Base-by-base conservation (phyloP, 2,797 vertebrate genomes). In the Lagodon rhomboides region DNA sequence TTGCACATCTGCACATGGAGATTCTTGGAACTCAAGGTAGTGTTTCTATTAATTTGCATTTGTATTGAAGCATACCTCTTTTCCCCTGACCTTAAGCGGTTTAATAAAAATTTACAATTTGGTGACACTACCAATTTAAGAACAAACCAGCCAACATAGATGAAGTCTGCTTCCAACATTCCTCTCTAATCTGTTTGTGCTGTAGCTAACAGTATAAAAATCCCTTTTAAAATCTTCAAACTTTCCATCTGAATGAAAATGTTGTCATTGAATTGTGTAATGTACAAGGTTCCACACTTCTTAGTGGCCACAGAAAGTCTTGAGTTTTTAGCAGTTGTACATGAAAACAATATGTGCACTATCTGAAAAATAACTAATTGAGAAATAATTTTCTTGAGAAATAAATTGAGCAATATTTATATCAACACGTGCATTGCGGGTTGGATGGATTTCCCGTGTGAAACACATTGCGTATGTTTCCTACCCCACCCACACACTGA, bases 1-100 rank as follows among this genome's bases (percentile, higher is more conserved):
- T 99, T 83, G 98, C 98, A 30, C 98, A 99, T 78, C 95, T 99
- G 68, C 98, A 99, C 87, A 99, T 99, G 98, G 98, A 99, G 93
- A 99, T 99, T 4, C 95, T 99, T 77, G 98, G 98, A 58, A 99
- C 98, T 41, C 98, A 99, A 93, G 98, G 98, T 98, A 77, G 12
- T 30, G 46, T 43, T 47, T n/a, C 25, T 38, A 22, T 25, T 22
- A 43, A 23, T n/a, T 13, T 34, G 3, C 22, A 18, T 18, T 38
- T 73, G 15, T 49, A 15, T 61, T 30, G 44, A 54, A n/a, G 17
- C n/a, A 22, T 23, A n/a, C 4, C 23, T 53, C 17, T 64, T 61
- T 20, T 38, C 47, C 43, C 23, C 27, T n/a, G 18, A 63, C 20
- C 16, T 63, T 53, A 11, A 5, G 17, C 3, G 12, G 5, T 56